These are phyloP conservation scores for Hydractinia echinata DNA, from an alignment of 30 jellyfish, hydroid and myxozoan species.

Conservation along the genomic window DNA sequence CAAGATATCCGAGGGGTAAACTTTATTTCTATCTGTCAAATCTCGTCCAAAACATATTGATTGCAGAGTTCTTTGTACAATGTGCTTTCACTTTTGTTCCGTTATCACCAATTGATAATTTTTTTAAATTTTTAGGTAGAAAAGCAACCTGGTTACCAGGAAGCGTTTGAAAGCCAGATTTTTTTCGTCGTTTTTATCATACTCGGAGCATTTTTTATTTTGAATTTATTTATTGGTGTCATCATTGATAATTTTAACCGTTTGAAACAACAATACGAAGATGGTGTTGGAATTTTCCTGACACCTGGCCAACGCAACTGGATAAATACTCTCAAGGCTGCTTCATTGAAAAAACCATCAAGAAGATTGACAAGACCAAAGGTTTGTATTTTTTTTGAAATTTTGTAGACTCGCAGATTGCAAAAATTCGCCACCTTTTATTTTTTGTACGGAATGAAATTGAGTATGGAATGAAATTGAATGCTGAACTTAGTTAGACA, in stretches of 20 bases:
- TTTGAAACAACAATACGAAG: conserved; percentile 95
- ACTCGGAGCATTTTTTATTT: conserved; percentile 96
- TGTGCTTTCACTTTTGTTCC: not conserved
- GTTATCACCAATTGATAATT: not conserved
- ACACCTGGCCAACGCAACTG: conserved; percentile 94
- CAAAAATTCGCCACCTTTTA: too few relatives aligned
- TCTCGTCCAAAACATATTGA: not conserved
- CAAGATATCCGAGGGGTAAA: conserved; percentile 83
- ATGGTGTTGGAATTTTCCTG: conserved; percentile 87
- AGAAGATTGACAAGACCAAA: conserved; percentile 87
- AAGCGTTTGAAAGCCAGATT: conserved; percentile 54
- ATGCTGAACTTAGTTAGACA: too few relatives aligned
- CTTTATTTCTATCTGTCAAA: not conserved
- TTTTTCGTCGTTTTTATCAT: conserved; percentile 93
- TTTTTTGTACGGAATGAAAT: too few relatives aligned
- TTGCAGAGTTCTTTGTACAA: not conserved
- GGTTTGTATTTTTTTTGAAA: conserved; percentile 22
- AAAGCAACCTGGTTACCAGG: conserved; percentile 69
- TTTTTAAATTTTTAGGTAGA: conserved; percentile 39
- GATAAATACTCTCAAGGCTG: conserved; percentile 91
- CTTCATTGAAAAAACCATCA: conserved; percentile 91
- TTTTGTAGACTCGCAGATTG: too few relatives aligned
- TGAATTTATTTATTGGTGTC: conserved; percentile 92
- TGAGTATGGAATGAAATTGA: too few relatives aligned
- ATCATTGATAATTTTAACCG: conserved; percentile 96